Conservation (phyloP, 2,797 vertebrate species). For the Myotis pilosus region DNA sequence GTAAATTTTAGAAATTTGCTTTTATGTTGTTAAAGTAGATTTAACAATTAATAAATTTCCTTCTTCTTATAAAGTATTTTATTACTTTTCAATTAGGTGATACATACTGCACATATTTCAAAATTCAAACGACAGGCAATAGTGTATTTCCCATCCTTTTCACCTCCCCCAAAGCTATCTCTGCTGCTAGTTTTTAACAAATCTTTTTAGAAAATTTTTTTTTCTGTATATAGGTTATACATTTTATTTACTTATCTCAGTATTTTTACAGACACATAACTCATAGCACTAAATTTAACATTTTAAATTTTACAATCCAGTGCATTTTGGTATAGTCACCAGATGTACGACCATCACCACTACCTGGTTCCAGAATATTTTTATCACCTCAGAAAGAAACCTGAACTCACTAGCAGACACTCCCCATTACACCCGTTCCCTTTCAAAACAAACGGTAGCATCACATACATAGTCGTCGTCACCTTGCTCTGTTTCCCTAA, state of each 20-base stretch:
- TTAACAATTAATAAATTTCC: conserved; percentile 36
- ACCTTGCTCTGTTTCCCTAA: background rate
- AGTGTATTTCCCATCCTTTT: background rate
- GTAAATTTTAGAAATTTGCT: conserved; percentile 34
- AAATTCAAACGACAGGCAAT: background rate
- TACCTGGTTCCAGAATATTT: conserved; percentile 13
- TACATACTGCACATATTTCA: background rate
- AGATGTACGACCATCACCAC: background rate
- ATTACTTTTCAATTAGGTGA: conserved; percentile 31
- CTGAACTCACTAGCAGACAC: background rate
- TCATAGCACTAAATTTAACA: background rate
- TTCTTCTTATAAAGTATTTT: background rate
- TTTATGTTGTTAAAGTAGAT: conserved; percentile 23
- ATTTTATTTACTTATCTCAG: conserved; percentile 21
- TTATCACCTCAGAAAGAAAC: background rate
- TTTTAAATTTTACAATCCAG: background rate
- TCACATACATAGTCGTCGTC: background rate
- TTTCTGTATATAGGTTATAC: background rate
- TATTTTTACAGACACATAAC: conserved; percentile 5
- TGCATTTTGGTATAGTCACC: conserved; percentile 3
- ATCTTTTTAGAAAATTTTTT: background rate
- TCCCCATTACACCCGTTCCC: background rate
- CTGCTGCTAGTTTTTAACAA: background rate
- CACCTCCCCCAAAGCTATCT: background rate
- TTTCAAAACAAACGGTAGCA: conserved; percentile 7